These are phyloP conservation scores for Meleagris gallopavo DNA, from an alignment of 2,113 vertebrate genomes.

Conservation along the genomic window DNA sequence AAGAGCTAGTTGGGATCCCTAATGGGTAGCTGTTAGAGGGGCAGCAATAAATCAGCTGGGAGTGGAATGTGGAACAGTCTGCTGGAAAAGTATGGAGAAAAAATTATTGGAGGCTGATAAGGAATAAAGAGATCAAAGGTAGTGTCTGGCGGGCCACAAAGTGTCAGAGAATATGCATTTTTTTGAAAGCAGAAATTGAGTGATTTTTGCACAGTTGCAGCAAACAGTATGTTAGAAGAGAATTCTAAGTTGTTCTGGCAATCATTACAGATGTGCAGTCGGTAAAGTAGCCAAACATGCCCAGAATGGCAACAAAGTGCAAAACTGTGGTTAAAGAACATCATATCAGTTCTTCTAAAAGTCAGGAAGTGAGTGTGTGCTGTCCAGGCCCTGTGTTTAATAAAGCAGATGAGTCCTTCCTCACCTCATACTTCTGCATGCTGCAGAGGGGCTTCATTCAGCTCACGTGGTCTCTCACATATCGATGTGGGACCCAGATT, in stretches of 20 bases:
- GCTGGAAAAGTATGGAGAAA: background rate
- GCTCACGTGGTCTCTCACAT: background rate
- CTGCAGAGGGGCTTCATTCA: background rate
- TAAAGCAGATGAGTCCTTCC: background rate
- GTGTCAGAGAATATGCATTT: background rate
- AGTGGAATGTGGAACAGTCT: background rate
- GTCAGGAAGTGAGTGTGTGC: background rate
- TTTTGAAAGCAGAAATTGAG: background rate
- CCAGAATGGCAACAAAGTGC: background rate
- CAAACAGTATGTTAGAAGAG: background rate
- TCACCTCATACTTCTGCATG: background rate
- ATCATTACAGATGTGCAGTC: background rate
- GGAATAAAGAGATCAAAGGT: background rate
- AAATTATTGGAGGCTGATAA: background rate
- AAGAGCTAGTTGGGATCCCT: background rate
- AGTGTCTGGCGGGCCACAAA: background rate
- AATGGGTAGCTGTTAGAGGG: background rate
- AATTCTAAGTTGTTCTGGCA: background rate
- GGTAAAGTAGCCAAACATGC: background rate
- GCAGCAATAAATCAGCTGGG: background rate
- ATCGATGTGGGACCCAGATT: background rate
- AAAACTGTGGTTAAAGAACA: background rate
- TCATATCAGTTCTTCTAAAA: background rate
- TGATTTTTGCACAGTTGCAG: background rate
- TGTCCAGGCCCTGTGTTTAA: accelerated